These are phyloP conservation scores for Cephalopachus bancanus DNA, from an alignment of 2,797 vertebrate species.

Conservation along the genomic window DNA sequence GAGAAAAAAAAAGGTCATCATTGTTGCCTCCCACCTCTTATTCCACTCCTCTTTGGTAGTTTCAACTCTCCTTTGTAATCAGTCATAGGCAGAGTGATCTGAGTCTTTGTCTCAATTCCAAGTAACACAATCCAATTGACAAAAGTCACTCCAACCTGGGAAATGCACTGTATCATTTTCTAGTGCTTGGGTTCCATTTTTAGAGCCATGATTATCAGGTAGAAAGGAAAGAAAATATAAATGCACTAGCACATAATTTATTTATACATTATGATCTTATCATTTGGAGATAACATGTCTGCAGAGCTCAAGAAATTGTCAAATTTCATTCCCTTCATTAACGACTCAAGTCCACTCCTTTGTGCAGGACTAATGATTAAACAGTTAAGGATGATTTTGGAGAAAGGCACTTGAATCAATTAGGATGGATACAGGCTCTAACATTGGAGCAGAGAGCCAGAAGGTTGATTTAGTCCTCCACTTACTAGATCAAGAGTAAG, in stretches of 20 bases:
- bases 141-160: neutral
- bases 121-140: neutral
- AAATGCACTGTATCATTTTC: neutral
- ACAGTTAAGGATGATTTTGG: neutral
- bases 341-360: neutral
- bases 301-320: neutral
- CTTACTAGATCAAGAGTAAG: neutral
- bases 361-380: neutral
- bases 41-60: neutral
- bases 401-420: neutral
- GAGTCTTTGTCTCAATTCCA: neutral
- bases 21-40: conserved; percentile 16
- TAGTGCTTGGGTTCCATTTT: neutral
- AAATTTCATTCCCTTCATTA: neutral
- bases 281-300: neutral
- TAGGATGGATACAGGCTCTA: neutral
- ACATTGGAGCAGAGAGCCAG: neutral
- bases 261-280: neutral
- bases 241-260: neutral
- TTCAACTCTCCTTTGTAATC: neutral
- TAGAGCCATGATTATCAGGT: neutral
- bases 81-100: neutral
- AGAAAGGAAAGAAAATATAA: conserved; percentile 24
- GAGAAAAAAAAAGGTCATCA: neutral
- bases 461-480: neutral